A percentile compares a stretch with the other conserved stretches of the same genome.
phyloP scores from a whole-genome alignment of 2,888 invertebrate genomes.

The Cephus nigrinus region DNA sequence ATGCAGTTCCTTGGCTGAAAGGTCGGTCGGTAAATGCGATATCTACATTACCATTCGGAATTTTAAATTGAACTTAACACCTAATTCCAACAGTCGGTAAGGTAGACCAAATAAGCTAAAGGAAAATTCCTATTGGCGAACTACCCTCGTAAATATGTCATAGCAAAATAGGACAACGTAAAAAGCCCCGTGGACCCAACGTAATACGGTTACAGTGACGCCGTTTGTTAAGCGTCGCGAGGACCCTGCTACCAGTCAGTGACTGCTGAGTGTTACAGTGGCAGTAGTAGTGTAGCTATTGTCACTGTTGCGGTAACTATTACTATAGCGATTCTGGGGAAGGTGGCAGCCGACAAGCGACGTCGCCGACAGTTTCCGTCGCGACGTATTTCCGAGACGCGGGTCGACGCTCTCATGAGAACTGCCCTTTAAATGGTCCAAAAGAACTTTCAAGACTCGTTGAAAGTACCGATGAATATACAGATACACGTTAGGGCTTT shows the following conservation, averaged over 20 bases:
- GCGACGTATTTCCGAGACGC: conserved; percentile 53
- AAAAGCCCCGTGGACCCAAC: conserved; percentile 9
- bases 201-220: conserved; percentile 4
- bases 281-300: background rate
- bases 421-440: background rate
- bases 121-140: no score
- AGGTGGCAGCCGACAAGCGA: background rate
- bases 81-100: no score
- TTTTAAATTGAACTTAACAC: no score
- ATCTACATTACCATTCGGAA: no score
- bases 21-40: no score
- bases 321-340: background rate
- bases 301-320: background rate
- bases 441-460: background rate
- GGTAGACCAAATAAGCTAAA: no score
- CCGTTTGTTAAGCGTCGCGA: conserved; percentile 52
- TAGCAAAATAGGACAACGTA: background rate
- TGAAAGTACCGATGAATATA: background rate
- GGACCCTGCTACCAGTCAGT: conserved; percentile 28
- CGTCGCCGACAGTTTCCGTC: conserved; percentile 49
- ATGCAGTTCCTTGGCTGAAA: no score
- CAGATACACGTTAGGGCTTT: background rate
- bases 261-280: background rate
- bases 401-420: conserved; percentile 1
- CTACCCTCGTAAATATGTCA: no score